These are phyloP conservation scores for Pangasius krempfi DNA, from an alignment of 2,797 vertebrate species.

Conservation along the genomic window DNA sequence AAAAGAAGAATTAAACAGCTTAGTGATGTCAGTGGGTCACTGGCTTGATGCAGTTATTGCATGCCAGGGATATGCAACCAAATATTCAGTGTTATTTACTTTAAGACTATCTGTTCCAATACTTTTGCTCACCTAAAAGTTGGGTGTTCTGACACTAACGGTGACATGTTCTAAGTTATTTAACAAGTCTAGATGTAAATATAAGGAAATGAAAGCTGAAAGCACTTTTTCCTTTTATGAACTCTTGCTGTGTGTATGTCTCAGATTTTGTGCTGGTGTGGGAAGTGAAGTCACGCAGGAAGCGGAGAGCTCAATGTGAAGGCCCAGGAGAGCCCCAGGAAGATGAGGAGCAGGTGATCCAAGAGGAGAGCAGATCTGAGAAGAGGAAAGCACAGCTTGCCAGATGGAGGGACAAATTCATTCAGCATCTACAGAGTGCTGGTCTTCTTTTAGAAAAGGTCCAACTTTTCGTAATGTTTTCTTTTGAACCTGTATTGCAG, in stretches of 20 bases:
- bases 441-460: conserved; percentile 82
- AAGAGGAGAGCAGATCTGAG: conserved; percentile 66
- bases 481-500: background rate
- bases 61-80: background rate
- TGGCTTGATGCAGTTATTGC: background rate
- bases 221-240: background rate
- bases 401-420: conserved; percentile 76
- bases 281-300: conserved; percentile 74
- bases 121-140: background rate
- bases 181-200: background rate
- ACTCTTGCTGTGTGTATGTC: background rate
- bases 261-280: conserved; percentile 80
- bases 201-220: background rate
- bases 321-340: conserved; percentile 38
- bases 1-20: background rate
- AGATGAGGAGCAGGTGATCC: conserved; percentile 35
- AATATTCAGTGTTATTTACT: background rate
- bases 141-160: background rate
- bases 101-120: background rate
- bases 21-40: background rate
- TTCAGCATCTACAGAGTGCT: conserved; percentile 69
- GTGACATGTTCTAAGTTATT: background rate
- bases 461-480: background rate
- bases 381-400: conserved; percentile 65
- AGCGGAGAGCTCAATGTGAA: conserved; percentile 59